These are phyloP conservation scores for Pogona vitticeps DNA, from an alignment of 2,113 vertebrate genomes.

Conservation along the genomic window DNA sequence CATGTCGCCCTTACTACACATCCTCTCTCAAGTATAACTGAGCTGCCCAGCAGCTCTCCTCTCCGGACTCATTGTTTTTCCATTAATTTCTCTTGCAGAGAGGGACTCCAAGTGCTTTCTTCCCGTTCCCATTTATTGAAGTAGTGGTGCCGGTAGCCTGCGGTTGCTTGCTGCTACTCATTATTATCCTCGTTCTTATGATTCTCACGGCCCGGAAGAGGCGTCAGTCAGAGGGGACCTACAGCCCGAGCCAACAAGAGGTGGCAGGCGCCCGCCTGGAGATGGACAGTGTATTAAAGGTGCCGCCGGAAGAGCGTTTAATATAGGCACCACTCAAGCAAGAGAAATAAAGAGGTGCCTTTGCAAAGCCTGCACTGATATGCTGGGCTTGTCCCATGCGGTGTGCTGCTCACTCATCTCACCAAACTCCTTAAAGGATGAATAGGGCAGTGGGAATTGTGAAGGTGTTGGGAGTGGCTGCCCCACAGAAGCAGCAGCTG, in stretches of 20 bases:
- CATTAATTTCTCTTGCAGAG: constrained; percentile 81
- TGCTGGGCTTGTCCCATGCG: constrained; percentile 24
- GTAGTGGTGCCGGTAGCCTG: constrained; percentile 90
- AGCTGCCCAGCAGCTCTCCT: neutral
- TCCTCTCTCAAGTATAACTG: too few species aligned
- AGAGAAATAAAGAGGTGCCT: neutral
- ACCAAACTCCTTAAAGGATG: constrained; percentile 1
- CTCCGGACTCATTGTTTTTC: constrained; percentile 55
- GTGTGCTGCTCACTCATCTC: constrained; percentile 33
- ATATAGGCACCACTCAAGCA: constrained; percentile 72
- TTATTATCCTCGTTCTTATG: constrained; percentile 86
- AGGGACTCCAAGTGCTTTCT: constrained; percentile 67
- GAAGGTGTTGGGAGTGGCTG: fast-evolving
- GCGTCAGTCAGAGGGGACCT: constrained; percentile 95
- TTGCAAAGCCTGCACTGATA: constrained; percentile 32
- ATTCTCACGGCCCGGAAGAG: constrained; percentile 91
- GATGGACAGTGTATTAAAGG: constrained; percentile 98
- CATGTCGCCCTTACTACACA: neutral
- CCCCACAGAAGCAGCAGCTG: neutral
- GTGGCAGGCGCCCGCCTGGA: constrained; percentile 94
- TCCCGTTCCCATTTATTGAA: constrained; percentile 85
- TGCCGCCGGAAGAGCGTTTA: constrained; percentile 94
- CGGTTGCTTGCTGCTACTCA: constrained; percentile 85
- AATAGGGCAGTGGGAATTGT: neutral
- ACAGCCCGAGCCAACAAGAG: constrained; percentile 96